Evolutionary conservation across 2,797 vertebrate species (phyloP), one percentile per base, ranked within the genome.

Genomic region (Hydrolagus colliei): DNA sequence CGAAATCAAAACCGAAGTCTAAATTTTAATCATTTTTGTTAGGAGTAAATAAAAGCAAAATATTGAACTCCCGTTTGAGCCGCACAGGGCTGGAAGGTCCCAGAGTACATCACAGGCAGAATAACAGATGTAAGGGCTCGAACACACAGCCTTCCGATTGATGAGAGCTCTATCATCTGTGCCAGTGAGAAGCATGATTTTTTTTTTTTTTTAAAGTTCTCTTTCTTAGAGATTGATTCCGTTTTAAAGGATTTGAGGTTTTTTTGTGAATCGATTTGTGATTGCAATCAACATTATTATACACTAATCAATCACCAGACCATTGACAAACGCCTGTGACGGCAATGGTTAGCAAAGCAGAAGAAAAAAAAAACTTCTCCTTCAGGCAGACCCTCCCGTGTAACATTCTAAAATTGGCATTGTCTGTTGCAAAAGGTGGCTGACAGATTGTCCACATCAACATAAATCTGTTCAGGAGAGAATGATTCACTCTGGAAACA

Each of bases 401-500:
- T 93, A 94, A 93, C 93, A 91, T 91, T 92, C 90, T 92, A 94
- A 96, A 95, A 93, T 90, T 92, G 89, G 91, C 91, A 88, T 89
- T 89, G 90, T 90, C 92, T 90, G 94, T 92, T 93, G 91, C 41
- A 32, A 71, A 84, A 84, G 65, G 65, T 20, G 68, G 18, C 62
- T 84, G 79, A 84, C 65, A 84, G 91, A 94, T 93, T 95, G 88
- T 91, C 92, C 93, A 95, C 95, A 96, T 96, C 95, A 93, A 95
- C 92, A 94, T 96, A 96, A 95, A 95, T 96, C 94, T 94, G 91
- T 92, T 92, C 88, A 91, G 90, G 88, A 89, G 92, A 90, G 92
- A 91, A 91, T 92, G 92, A 95, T 95, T 93, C 93, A 92, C 92
- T 93, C 93, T 93, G 90, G 90, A 90, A 92, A 92, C 92, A 93